phyloP scores from a whole-genome alignment of 2,888 invertebrate species.

The Epistrophella euchroma region DNA sequence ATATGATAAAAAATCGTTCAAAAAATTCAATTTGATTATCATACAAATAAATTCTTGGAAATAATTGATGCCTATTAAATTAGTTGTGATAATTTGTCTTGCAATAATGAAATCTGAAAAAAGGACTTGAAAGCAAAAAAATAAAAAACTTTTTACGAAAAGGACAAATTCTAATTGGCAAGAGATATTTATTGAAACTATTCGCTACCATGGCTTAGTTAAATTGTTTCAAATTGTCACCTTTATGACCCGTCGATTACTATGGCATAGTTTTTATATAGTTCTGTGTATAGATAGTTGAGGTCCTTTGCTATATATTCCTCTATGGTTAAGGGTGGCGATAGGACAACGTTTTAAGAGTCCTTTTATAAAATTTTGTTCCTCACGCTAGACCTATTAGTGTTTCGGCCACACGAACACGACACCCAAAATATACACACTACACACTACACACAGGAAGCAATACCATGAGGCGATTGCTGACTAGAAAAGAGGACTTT shows the following conservation, averaged over 20 bases:
- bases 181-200: constrained; percentile 38
- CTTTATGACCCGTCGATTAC: constrained; percentile 73
- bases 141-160: background rate
- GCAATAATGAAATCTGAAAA: background rate
- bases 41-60: background rate
- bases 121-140: background rate
- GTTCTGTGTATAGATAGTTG: background rate
- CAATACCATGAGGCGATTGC: background rate
- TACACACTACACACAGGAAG: background rate
- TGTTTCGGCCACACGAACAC: constrained; percentile 44
- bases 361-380: constrained; percentile 28
- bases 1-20: background rate
- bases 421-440: background rate
- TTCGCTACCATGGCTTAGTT: constrained; percentile 35
- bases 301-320: background rate
- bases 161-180: constrained; percentile 29
- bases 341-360: constrained; percentile 26
- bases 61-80: background rate
- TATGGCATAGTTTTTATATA: constrained; percentile 31
- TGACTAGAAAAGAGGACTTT: constrained; percentile 32
- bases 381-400: constrained; percentile 59
- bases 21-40: background rate
- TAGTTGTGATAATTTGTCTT: background rate
- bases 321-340: background rate
- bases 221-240: constrained; percentile 75